A percentile compares a stretch with the other conserved stretches of the same genome.
Evolutionary conservation across 2,888 invertebrate species (phyloP).

Genomic region (Hanleya hanleyi): DNA sequence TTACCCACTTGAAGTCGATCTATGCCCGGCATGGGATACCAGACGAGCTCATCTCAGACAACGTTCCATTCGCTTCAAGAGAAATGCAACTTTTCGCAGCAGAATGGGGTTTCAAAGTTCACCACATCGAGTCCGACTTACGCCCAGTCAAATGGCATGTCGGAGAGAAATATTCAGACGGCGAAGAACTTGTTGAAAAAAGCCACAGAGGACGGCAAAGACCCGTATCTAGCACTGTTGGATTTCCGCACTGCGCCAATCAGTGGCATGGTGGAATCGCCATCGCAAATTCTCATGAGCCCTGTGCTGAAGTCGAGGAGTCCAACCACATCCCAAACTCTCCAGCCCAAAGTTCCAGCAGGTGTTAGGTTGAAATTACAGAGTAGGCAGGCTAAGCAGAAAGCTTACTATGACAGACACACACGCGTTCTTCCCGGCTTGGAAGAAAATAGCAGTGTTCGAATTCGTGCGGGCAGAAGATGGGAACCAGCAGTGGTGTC

Average conservation of each 20-base stretch:
- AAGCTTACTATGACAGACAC: slow-evolving; percentile 3
- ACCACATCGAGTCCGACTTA: slow-evolving; percentile 19
- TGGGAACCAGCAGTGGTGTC: neutral
- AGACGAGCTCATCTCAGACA: slow-evolving; percentile 30
- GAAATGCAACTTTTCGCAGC: slow-evolving; percentile 22
- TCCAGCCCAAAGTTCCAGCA: neutral
- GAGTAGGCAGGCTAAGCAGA: neutral
- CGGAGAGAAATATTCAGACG: slow-evolving; percentile 15
- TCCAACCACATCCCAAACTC: neutral
- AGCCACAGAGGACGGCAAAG: slow-evolving; percentile 20
- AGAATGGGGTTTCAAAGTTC: slow-evolving; percentile 9
- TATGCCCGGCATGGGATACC: neutral
- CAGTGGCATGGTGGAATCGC: slow-evolving; percentile 23
- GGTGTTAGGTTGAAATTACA: no score
- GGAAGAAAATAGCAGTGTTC: slow-evolving; percentile 15
- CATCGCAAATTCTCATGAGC: slow-evolving; percentile 38
- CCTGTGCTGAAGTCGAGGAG: neutral
- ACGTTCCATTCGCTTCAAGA: slow-evolving; percentile 31
- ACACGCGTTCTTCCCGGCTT: slow-evolving; percentile 3
- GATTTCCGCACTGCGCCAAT: slow-evolving; percentile 33
- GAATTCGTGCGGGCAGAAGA: no score
- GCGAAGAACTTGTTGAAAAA: slow-evolving; percentile 30
- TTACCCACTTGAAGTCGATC: slow-evolving; percentile 13
- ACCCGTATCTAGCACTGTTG: slow-evolving; percentile 32
- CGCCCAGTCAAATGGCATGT: slow-evolving; percentile 32